Percentiles rank a stretch among this genome's conserved stretches.
phyloP scores from a whole-genome alignment of 2,888 invertebrate species.

The Branchellion lobata region DNA sequence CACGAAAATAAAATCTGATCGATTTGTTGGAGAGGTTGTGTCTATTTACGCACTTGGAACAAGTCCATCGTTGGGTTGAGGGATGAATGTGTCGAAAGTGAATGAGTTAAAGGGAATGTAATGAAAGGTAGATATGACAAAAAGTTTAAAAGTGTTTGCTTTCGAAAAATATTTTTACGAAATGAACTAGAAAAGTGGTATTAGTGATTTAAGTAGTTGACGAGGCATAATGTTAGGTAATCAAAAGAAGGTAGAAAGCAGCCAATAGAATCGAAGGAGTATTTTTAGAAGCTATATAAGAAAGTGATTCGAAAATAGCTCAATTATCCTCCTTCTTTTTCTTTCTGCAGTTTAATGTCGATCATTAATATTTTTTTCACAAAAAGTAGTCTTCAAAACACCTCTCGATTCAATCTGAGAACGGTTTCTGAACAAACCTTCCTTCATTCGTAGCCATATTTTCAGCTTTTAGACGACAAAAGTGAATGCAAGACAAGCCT shows the following conservation, averaged over 20 bases:
- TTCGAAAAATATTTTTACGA: not conserved
- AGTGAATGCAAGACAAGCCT: too few relatives aligned
- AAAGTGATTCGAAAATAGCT: not conserved
- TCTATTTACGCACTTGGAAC: not conserved
- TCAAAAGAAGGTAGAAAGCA: not conserved
- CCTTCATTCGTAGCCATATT: too few relatives aligned
- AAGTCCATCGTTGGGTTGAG: not conserved
- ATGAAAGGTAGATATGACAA: not conserved
- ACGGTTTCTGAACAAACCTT: too few relatives aligned
- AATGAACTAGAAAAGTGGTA: not conserved
- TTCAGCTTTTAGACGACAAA: too few relatives aligned
- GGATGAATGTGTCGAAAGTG: not conserved
- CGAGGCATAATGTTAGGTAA: not conserved
- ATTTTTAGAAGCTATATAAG: constrained; percentile 15
- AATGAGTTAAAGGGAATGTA: not conserved
- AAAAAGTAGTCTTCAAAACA: too few relatives aligned
- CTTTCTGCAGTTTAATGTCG: too few relatives aligned
- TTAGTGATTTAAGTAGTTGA: not conserved
- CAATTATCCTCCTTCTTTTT: too few relatives aligned
- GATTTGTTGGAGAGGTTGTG: too few relatives aligned
- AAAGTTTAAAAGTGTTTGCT: not conserved
- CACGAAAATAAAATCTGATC: too few relatives aligned
- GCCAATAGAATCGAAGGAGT: not conserved
- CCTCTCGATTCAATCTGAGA: too few relatives aligned
- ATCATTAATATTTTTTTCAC: too few relatives aligned